These are phyloP conservation scores for Anguilla pacifica DNA, from an alignment of 2,797 vertebrate genomes.

Conservation along the genomic window DNA sequence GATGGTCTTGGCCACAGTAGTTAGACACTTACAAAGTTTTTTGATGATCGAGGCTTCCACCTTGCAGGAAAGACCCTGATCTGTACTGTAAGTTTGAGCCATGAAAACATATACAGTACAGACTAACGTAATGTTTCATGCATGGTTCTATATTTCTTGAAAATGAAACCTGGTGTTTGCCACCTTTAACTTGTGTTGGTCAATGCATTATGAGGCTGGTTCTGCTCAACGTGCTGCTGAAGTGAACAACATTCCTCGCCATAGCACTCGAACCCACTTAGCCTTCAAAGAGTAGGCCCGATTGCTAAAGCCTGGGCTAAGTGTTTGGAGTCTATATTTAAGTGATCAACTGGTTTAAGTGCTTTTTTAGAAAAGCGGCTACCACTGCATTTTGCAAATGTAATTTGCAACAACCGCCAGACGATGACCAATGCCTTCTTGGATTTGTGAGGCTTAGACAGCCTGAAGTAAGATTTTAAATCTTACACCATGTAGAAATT, in stretches of 20 bases:
- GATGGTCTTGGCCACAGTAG: slow-evolving; percentile 27
- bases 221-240: background rate
- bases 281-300: background rate
- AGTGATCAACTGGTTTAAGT: background rate
- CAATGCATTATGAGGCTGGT: background rate
- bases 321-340: slow-evolving; percentile 2
- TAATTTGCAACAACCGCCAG: background rate
- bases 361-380: background rate
- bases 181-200: slow-evolving; percentile 23
- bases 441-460: background rate
- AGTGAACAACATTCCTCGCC: background rate
- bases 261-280: background rate
- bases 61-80: no score
- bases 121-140: background rate
- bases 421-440: background rate
- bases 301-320: background rate
- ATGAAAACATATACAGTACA: background rate
- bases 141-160: background rate
- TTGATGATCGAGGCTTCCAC: no score
- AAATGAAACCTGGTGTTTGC: background rate
- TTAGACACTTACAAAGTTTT: no score
- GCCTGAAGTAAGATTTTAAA: background rate
- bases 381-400: background rate
- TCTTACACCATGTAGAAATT: no score
- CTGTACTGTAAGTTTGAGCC: background rate